A percentile compares a stretch with the other conserved stretches of the same genome.
Conservation (phyloP, 1,140 invertebrate genomes). For the Papilio polyxenes region DNA sequence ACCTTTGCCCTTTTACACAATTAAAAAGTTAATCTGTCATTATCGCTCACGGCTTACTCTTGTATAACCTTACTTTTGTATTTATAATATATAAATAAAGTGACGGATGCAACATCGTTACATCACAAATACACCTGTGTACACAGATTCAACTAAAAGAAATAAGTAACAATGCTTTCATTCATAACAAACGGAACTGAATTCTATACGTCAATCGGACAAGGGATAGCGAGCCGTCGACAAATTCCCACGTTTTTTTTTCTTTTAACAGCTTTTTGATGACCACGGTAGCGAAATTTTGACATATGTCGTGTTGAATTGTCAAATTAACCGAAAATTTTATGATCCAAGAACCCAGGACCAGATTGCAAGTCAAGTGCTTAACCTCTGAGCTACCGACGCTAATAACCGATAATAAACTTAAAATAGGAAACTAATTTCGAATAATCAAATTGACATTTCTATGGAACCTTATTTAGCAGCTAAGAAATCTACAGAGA, state of each 20-base stretch:
- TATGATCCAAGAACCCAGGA: background rate
- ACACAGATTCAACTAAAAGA: constrained; percentile 47
- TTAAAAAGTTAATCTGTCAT: constrained; percentile 32
- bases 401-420: too few relatives aligned
- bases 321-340: background rate
- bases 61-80: constrained; percentile 37
- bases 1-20: constrained; percentile 10
- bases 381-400: too few relatives aligned
- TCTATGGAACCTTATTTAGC: too few relatives aligned
- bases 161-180: constrained; percentile 53
- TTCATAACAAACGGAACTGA: constrained; percentile 66
- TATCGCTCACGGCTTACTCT: constrained; percentile 31
- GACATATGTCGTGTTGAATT: background rate
- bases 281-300: constrained; percentile 54
- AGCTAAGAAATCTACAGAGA: too few relatives aligned
- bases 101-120: constrained; percentile 40
- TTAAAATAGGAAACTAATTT: too few relatives aligned
- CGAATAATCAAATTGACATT: too few relatives aligned
- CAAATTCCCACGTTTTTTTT: constrained; percentile 69
- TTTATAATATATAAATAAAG: constrained; percentile 35
- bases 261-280: constrained; percentile 45
- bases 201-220: constrained; percentile 53
- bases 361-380: too few relatives aligned
- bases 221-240: constrained; percentile 55
- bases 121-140: constrained; percentile 67